Conservation (phyloP, 2,113 vertebrate genomes). For the Glareola pratincola region DNA sequence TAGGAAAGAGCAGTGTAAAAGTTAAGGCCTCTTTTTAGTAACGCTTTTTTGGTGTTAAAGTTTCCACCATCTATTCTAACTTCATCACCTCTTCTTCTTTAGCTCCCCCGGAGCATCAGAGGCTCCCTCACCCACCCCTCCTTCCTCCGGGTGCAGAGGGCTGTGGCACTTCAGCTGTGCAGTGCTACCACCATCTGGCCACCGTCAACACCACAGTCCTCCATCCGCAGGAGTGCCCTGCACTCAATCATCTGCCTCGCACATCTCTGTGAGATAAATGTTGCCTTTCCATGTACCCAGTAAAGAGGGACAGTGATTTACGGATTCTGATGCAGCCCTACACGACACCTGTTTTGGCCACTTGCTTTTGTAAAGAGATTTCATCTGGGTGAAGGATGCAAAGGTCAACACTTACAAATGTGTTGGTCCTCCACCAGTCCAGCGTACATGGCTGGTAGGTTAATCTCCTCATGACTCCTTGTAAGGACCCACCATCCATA, state of each 20-base stretch:
- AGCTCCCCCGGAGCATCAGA: not conserved
- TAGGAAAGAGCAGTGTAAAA: not conserved
- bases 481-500: accelerated
- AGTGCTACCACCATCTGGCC: slow-evolving; percentile 50
- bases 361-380: not conserved
- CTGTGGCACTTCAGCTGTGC: not conserved
- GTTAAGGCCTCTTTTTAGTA: not conserved
- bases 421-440: accelerated
- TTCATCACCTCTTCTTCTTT: not conserved
- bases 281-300: not conserved
- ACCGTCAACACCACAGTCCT: not conserved
- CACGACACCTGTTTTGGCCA: not conserved
- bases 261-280: not conserved
- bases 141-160: not conserved
- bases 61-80: not conserved
- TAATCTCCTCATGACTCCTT: not conserved
- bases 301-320: not conserved
- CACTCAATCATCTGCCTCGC: not conserved
- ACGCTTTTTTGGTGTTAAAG: not conserved
- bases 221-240: not conserved
- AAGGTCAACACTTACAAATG: not conserved
- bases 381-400: not conserved
- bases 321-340: not conserved
- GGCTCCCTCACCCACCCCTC: not conserved
- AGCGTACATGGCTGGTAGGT: accelerated